Base-by-base conservation (phyloP, 2,797 vertebrate genomes). In the Hoplostethus mediterraneus region DNA sequence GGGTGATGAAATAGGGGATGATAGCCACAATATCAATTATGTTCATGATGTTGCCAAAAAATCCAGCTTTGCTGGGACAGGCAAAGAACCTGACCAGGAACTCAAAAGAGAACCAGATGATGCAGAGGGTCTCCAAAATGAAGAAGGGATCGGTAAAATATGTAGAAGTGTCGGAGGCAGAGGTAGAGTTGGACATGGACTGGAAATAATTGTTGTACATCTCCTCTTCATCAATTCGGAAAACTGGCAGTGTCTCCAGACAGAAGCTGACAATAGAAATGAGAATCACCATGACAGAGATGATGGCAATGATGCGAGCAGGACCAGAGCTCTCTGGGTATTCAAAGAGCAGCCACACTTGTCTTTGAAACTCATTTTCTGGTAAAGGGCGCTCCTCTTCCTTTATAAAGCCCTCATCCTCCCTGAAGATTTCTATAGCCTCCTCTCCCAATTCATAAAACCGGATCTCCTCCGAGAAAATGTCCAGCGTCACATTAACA, bases 11-110 rank as follows among this genome's bases (percentile, higher is more conserved):
- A 71, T 99, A 99, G 13, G 98, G 98, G 25, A 99, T 99, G 90
- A 99, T 99, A 80, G 98, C 98, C 38, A 99, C 98, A 12, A 99
- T 99, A 90, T 99, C 98, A 84, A 99, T 99, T 68, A 99, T 99
- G 93, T 99, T 99, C 98, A 99, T 99, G 82, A 99, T 98, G 91
- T 99, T 99, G 81, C 97, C 98, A 90, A 99, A 99, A 94, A 99
- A 99, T 4, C 96, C 97, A 17, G 98, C 97, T 93, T 99, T 99
- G 93, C 98, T 99, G 61, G 98, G 98, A 79, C 97, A 99, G 62
- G 98, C 98, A 38, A 99, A 99, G 87, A 99, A 99, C 65, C 98
- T 93, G 66, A 99, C 98, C 44, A 99, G 90, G 88, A 99, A 99
- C 89, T 99, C 98, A 31, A 99, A 99, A 38, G 98, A 99, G 94